phyloP scores from a whole-genome alignment of 1,140 invertebrate species.

The Tigriopus japonicus region DNA sequence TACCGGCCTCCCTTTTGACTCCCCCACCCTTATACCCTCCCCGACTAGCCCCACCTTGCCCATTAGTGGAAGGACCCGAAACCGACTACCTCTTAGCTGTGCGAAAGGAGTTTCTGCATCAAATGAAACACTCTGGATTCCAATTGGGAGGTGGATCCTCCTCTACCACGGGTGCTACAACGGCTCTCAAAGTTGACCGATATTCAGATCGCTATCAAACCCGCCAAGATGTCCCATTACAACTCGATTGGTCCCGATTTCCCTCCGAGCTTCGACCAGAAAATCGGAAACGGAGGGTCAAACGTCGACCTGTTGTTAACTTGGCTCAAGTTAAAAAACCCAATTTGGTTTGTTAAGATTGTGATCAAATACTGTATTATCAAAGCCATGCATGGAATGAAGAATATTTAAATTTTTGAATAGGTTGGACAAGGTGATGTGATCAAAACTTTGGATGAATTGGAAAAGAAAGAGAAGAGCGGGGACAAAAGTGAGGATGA shows the following conservation, averaged over 20 bases:
- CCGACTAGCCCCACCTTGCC: neutral
- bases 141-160: slow-evolving; percentile 26
- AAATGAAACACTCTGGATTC: slow-evolving; percentile 21
- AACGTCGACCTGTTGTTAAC: too few species aligned
- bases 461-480: slow-evolving; percentile 17
- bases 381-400: neutral
- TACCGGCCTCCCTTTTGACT: neutral
- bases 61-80: neutral
- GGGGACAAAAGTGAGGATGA: slow-evolving; percentile 10
- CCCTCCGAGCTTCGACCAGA: neutral
- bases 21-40: neutral
- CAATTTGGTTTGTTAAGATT: too few species aligned
- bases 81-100: slow-evolving; percentile 34
- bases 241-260: neutral
- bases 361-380: too few species aligned
- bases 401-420: neutral
- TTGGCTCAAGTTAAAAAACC: too few species aligned
- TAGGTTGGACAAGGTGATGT: slow-evolving; percentile 6
- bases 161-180: slow-evolving; percentile 26
- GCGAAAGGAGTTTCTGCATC: slow-evolving; percentile 37
- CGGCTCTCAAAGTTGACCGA: slow-evolving; percentile 36
- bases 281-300: too few species aligned
- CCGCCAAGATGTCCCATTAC: neutral
- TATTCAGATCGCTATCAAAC: slow-evolving; percentile 40
- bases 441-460: slow-evolving; percentile 14